Percentiles rank a stretch among this genome's conserved stretches.
phyloP scores from a whole-genome alignment of 2,888 invertebrate genomes.

The Brachylomia viminalis region DNA sequence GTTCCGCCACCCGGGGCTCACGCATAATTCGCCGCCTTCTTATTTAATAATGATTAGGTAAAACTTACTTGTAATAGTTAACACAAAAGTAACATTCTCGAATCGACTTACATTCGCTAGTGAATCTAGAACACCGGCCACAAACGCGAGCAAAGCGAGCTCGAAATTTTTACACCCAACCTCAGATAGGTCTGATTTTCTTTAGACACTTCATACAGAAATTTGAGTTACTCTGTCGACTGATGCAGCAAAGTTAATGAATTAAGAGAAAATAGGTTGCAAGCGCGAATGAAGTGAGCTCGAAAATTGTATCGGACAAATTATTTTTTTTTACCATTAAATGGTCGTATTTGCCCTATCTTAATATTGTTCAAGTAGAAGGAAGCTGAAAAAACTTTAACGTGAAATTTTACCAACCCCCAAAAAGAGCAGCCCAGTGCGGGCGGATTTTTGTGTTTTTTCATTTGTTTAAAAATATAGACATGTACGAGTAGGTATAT shows the following conservation, averaged over 20 bases:
- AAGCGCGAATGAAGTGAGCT: not conserved
- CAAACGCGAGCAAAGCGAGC: not conserved
- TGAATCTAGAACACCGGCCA: not conserved
- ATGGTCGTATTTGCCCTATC: too few relatives aligned
- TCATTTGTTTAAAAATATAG: too few relatives aligned
- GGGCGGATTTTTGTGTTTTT: too few relatives aligned
- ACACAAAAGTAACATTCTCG: not conserved
- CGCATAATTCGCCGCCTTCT: too few relatives aligned
- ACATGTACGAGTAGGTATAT: too few relatives aligned
- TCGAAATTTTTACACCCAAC: not conserved
- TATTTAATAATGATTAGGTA: too few relatives aligned
- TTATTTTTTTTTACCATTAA: too few relatives aligned
- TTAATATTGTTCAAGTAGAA: too few relatives aligned
- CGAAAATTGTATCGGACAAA: not conserved
- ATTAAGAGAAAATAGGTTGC: not conserved
- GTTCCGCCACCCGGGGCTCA: too few relatives aligned
- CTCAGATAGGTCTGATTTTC: not conserved
- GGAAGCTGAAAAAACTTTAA: too few relatives aligned
- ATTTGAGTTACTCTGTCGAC: not conserved
- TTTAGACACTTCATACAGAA: not conserved
- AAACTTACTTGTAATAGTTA: not conserved
- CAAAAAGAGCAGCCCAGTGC: too few relatives aligned
- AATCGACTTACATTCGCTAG: not conserved
- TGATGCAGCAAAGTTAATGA: not conserved
- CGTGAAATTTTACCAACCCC: too few relatives aligned